These are phyloP conservation scores for Nephrotoma appendiculata DNA, from an alignment of 2,888 invertebrate species.

Conservation along the genomic window DNA sequence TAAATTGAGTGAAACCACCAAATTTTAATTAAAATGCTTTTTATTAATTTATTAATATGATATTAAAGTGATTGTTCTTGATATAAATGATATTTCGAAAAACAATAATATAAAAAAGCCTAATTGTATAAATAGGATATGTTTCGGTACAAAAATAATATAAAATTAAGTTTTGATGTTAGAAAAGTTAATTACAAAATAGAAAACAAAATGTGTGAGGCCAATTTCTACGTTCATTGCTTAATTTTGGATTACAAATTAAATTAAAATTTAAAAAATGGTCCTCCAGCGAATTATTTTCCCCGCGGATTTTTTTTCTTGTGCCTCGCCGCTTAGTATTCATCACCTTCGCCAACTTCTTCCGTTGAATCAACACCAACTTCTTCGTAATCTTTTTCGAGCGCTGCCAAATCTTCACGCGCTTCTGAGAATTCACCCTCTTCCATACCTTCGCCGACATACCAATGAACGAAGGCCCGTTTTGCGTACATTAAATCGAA, in stretches of 20 bases:
- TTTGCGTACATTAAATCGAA: slow-evolving; percentile 95
- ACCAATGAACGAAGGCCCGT: slow-evolving; percentile 94
- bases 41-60: background rate
- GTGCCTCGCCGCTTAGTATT: slow-evolving; percentile 37
- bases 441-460: slow-evolving; percentile 77
- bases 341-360: slow-evolving; percentile 54
- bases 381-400: slow-evolving; percentile 69
- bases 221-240: background rate
- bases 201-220: background rate
- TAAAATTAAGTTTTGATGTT: background rate
- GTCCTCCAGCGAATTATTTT: background rate
- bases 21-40: background rate
- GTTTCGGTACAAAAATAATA: background rate
- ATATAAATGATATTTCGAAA: background rate
- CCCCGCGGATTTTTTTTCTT: background rate
- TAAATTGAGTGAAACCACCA: background rate
- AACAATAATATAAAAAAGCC: background rate
- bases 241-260: background rate
- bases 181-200: background rate
- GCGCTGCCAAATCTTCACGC: slow-evolving; percentile 67
- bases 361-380: slow-evolving; percentile 62
- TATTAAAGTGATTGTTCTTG: background rate
- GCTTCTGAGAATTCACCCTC: slow-evolving; percentile 80
- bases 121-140: background rate
- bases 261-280: background rate